These are phyloP conservation scores for Drosophila santomea DNA, from an alignment of 1,140 invertebrate genomes.

Conservation along the genomic window DNA sequence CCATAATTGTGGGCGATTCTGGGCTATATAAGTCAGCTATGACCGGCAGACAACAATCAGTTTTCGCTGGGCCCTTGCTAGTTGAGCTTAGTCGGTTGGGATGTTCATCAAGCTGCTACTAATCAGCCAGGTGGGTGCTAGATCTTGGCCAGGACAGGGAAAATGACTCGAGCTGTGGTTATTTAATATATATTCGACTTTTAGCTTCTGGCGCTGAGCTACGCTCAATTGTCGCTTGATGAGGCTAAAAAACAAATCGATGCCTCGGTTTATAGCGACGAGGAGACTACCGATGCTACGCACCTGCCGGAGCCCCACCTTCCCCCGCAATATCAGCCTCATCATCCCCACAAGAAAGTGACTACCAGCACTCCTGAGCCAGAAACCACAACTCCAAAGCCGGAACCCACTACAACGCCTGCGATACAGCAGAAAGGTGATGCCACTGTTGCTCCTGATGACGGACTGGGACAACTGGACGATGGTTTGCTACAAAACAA, in stretches of 20 bases:
- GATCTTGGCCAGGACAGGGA: neutral
- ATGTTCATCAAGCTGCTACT: constrained; percentile 62
- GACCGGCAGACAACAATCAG: constrained; percentile 28
- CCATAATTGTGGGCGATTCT: constrained; percentile 50
- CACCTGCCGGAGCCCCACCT: constrained; percentile 8
- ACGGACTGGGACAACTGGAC: constrained; percentile 26
- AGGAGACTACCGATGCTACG: constrained; percentile 38
- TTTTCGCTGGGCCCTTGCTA: constrained; percentile 15
- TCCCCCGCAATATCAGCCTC: constrained; percentile 1
- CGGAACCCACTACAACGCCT: constrained; percentile 42
- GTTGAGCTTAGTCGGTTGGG: constrained; percentile 6
- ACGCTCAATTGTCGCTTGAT: constrained; percentile 20
- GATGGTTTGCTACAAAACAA: constrained; percentile 22
- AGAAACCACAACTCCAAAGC: constrained; percentile 8
- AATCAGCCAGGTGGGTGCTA: constrained; percentile 49
- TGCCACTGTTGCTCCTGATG: constrained; percentile 24
- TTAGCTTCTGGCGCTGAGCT: constrained; percentile 45
- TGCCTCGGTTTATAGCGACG: constrained; percentile 35
- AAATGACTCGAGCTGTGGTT: neutral
- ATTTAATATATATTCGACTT: neutral
- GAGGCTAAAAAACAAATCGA: constrained; percentile 30
- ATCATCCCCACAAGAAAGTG: constrained; percentile 1
- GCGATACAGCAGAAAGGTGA: constrained; percentile 7
- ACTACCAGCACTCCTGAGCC: constrained; percentile 20
- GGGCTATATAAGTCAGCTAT: constrained; percentile 54